Evolutionary conservation across 2,113 vertebrate genomes (phyloP), one percentile per base, ranked within the genome.

Genomic region (Brevimyrus niger): DNA sequence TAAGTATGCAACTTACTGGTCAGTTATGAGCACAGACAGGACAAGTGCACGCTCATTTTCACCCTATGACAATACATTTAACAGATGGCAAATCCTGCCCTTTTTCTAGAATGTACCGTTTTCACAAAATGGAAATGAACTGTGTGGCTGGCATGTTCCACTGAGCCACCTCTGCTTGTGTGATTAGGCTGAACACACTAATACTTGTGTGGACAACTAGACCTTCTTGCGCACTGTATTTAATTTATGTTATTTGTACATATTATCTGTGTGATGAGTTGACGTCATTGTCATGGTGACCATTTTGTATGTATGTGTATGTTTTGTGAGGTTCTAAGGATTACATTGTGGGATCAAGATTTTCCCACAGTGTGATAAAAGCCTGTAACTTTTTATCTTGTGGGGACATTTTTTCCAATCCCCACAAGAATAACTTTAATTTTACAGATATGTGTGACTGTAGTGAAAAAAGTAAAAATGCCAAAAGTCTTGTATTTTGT

Each of bases 1-100:
- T 96, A 90, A 94, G 96, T 58, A 76, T 47, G 31, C 69, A 31
- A 44, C 23, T 42, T 23, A n/a, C 73, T 2, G 73, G 86, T 42
- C 48, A 42, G 17, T 58, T 6, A 80, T 80, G 27, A 69, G n/a
- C 35, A 17, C 31, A 80, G 27, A 42, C 35, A 19, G 35, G 31
- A 42, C 11, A 19, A 76, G 35, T 7, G 73, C 17, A 38, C 0
- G 1, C 5, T 6, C 73, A 38, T 80, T 19, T 80, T 42, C 13
- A 35, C 23, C 69, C 27, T 11, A n/a, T 31, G 61, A 73, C 65
- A 19, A 11, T 47, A 47, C 23, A 19, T 55, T 47, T 9, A 47
- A 46, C 44, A 21, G 44, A 31, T 23, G 48, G 13, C 7, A 19
- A 42, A 38, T 88, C 17, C 50, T 10, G 61, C 10, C 61, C 61